Evolutionary conservation across 2,797 vertebrate species (phyloP).

Genomic region (Alca torda): DNA sequence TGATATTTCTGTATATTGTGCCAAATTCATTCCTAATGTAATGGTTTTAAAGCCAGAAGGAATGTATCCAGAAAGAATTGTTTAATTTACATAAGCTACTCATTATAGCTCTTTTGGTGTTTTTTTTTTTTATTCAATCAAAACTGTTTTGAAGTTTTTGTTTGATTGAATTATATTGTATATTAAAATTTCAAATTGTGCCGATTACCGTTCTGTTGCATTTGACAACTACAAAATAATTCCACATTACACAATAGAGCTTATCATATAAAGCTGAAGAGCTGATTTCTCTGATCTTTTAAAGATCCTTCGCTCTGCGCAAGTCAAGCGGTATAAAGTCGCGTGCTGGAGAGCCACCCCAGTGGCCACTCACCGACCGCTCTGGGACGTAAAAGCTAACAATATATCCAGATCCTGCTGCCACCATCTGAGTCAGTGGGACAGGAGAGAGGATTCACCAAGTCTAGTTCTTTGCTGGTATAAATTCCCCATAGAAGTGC

Average conservation of each 20-base stretch:
- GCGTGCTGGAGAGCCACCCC: not conserved
- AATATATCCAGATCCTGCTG: not conserved
- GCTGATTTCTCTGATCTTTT: not conserved
- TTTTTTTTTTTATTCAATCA: constrained; percentile 41
- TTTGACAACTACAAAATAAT: constrained; percentile 42
- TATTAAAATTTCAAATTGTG: constrained; percentile 39
- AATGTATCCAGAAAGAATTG: constrained; percentile 57
- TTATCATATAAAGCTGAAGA: not conserved
- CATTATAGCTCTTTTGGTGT: constrained; percentile 32
- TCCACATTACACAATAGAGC: not conserved
- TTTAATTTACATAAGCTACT: constrained; percentile 58
- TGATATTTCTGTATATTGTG: constrained; percentile 35
- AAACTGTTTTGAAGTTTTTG: constrained; percentile 13
- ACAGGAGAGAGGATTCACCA: not conserved
- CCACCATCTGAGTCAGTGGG: not conserved
- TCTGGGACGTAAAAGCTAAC: not conserved
- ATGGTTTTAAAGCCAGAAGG: constrained; percentile 63
- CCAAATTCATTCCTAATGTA: constrained; percentile 48
- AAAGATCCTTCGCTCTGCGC: not conserved
- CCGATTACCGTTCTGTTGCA: constrained; percentile 27
- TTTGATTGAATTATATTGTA: constrained; percentile 50
- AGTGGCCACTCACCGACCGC: not conserved
- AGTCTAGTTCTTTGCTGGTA: not conserved
- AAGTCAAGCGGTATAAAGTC: not conserved
- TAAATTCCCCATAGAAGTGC: not conserved